These are phyloP conservation scores for Fregetta grallaria DNA, from an alignment of 2,113 vertebrate species.

Conservation along the genomic window DNA sequence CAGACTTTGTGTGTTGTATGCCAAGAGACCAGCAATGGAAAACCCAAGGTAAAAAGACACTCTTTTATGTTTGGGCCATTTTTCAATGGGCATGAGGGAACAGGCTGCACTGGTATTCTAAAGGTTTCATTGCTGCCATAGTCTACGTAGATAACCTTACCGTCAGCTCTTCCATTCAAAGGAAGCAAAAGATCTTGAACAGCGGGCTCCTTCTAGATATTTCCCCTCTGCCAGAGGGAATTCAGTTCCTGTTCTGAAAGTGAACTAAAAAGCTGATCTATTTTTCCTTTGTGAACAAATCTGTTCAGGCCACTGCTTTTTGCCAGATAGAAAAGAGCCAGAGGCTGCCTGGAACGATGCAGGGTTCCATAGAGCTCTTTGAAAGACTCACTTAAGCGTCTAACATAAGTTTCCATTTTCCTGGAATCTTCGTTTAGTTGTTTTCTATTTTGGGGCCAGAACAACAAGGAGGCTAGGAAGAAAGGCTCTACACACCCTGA, in stretches of 20 bases:
- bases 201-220: conserved; percentile 53
- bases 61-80: conserved; percentile 58
- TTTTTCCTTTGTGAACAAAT: conserved; percentile 65
- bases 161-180: conserved; percentile 53
- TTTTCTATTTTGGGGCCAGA: conserved; percentile 63
- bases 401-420: conserved; percentile 45
- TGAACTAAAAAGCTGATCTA: conserved; percentile 39
- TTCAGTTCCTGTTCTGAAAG: background rate
- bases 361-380: conserved; percentile 37
- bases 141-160: conserved; percentile 55
- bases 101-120: conserved; percentile 61
- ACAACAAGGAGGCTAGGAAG: conserved; percentile 70
- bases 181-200: conserved; percentile 45
- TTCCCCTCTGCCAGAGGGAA: conserved; percentile 57
- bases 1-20: conserved; percentile 53
- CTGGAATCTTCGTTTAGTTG: conserved; percentile 55
- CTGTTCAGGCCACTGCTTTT: conserved; percentile 30
- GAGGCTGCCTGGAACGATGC: conserved; percentile 49
- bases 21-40: conserved; percentile 67
- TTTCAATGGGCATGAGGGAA: conserved; percentile 34
- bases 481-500: conserved; percentile 50
- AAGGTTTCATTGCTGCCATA: conserved; percentile 50
- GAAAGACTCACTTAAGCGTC: conserved; percentile 39
- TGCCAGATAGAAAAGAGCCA: conserved; percentile 65
- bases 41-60: conserved; percentile 73